Evolutionary conservation across 92 coral and sea anemone genomes (phyloP), one percentile per base, ranked within the genome.

Genomic region (Muricea muricata): DNA sequence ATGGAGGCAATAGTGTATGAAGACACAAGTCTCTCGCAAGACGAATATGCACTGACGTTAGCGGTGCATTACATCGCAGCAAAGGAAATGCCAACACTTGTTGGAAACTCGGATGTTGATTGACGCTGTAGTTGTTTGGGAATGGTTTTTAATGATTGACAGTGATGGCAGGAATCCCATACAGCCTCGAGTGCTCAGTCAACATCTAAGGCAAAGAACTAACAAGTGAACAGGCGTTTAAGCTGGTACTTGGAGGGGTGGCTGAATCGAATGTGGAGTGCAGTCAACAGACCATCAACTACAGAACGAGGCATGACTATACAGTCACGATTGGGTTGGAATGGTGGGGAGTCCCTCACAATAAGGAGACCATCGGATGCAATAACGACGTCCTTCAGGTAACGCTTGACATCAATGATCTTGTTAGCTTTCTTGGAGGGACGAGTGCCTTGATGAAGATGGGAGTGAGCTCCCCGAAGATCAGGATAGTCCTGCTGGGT

Each of bases 381-480:
- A 65, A 89, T 84, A 6, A 83, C 45, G 24, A 50, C 85, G 40
- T 74, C 91, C 75, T 87, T 81, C 29, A 87, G 87, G 71, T 87
- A 87, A 56, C 87, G 83, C 78, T 82, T 87, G 70, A 81, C 77
- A 63, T 88, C 85, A 17, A 35, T 75, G 41, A 73, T 25, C 14
- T 87, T 65, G 63, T 88, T 83, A 34, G 63, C 81, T 52, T 88
- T 88, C 88, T 83, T 83, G 42, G 88, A 83, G 28, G 42, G 71
- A 17, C 33, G 39, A 26, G 75, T 67, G 48, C 75, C 46, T 33
- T 67, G 75, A n/a, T 67, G 75, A 32, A 67, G 75, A 26, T 67
- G 75, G 75, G 75, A 67, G 67, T 83, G 85, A 23, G 76, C 60
- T 6, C 88, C 65, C 35, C 88, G 68, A 52, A 88, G 88, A 79